Base-by-base conservation (phyloP, 1,140 invertebrate genomes). In the Bombus breviceps region DNA sequence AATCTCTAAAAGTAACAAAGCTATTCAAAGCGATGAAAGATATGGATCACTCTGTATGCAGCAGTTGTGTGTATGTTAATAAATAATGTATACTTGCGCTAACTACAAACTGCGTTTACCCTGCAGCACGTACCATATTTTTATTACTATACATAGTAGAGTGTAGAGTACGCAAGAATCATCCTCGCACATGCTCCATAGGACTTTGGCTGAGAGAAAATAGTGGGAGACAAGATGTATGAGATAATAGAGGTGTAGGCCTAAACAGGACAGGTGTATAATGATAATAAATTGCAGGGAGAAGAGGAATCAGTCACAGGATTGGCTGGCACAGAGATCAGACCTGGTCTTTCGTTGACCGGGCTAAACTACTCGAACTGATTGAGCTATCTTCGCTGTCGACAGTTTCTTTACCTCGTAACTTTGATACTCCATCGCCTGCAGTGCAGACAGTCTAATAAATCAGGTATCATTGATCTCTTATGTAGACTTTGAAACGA, bases 221-320 rank as follows among this genome's bases (percentile, higher is more conserved):
- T 15, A 15, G 28, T 43, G 41, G 18, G 8, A 15, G 73, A 34
- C 15, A 53, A 32, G 73, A 74, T 74, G 43, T 53, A 74, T n/a
- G 43, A 75, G 73, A 75, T 75, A 53, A 75, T 75, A 34, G 32
- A 53, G 43, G 43, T 43, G 41, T 43, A 41, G 41, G 28, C 28
- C 39, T 43, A 73, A 73, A 47, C 72, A 43, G 43, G 73, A 53
- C 73, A 75, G 73, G 73, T 75, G 43, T 47, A 53, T 75, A 75
- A 75, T 53, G 73, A 75, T 75, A 75, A 75, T 75, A 75, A 75
- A 75, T 75, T 75, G 22, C 73, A 53, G n/a, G 32, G 22, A n/a
- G 69, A n/a, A 15, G 22, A 72, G 28, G 28, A 72, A 69, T 69
- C 68, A 69, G 68, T 69, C 68, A 37, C 22, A 37, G 72, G 66